phyloP scores from a whole-genome alignment of 1,140 invertebrate species.

The Diabrotica undecimpunctata region DNA sequence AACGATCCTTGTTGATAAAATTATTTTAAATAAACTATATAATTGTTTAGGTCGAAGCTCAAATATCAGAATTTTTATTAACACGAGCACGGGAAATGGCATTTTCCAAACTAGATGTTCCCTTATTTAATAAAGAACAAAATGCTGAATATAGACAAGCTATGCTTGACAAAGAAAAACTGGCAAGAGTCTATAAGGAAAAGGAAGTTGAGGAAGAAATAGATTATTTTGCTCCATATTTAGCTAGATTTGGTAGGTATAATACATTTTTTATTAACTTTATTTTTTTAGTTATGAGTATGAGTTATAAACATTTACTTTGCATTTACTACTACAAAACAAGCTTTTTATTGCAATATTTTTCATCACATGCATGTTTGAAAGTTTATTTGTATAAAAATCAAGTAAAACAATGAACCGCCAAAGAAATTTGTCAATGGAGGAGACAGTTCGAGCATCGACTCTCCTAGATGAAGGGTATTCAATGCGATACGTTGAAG shows the following conservation, averaged over 20 bases:
- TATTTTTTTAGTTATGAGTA: no score
- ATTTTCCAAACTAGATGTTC: conserved; percentile 49
- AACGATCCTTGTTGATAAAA: no score
- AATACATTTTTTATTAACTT: background rate
- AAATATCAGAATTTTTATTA: conserved; percentile 47
- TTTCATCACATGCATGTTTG: no score
- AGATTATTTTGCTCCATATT: conserved; percentile 57
- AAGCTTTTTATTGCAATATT: no score
- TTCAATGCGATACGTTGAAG: no score
- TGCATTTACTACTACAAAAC: no score
- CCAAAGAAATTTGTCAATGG: no score
- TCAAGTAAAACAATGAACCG: no score
- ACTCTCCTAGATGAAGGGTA: no score
- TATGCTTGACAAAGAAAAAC: conserved; percentile 44
- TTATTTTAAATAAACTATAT: background rate
- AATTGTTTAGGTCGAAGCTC: background rate
- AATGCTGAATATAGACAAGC: conserved; percentile 51
- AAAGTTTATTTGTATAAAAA: no score
- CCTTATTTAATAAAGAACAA: conserved; percentile 54
- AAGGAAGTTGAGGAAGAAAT: conserved; percentile 42
- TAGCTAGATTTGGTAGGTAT: conserved; percentile 47
- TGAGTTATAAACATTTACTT: no score
- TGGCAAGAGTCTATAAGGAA: conserved; percentile 32
- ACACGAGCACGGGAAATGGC: conserved; percentile 47
- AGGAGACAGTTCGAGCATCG: no score